Evolutionary conservation across 2,888 invertebrate genomes (phyloP).

Genomic region (Dorcus hopei): DNA sequence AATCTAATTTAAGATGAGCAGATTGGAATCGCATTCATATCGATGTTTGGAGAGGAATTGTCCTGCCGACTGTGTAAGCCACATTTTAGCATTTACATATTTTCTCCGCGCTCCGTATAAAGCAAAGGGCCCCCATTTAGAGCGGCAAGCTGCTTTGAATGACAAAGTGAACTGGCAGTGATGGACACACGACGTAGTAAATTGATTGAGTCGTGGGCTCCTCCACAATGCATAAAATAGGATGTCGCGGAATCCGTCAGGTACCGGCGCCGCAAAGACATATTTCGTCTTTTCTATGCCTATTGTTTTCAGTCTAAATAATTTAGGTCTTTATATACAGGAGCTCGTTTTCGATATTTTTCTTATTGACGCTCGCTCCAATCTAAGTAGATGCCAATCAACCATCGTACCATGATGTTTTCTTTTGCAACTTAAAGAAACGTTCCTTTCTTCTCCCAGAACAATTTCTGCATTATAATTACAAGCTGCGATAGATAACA

Average conservation of each 20-base stretch:
- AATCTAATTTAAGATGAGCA: background rate
- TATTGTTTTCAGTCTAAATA: conserved; percentile 4
- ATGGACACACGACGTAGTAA: conserved; percentile 1
- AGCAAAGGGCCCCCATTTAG: background rate
- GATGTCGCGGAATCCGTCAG: conserved; percentile 10
- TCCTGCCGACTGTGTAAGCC: background rate
- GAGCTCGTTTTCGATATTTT: too few relatives aligned
- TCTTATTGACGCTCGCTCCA: too few relatives aligned
- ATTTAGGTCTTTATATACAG: too few relatives aligned
- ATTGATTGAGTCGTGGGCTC: conserved; percentile 13
- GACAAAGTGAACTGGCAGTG: background rate
- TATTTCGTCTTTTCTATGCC: conserved; percentile 13
- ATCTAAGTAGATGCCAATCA: too few relatives aligned
- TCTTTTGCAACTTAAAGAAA: too few relatives aligned
- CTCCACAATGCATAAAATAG: conserved; percentile 9
- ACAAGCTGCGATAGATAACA: background rate
- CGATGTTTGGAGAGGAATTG: background rate
- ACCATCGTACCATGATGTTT: too few relatives aligned
- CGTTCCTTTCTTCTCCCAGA: too few relatives aligned
- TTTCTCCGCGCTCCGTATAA: background rate
- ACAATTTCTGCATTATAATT: too few relatives aligned
- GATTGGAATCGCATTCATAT: conserved; percentile 13
- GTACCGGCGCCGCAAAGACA: conserved; percentile 11
- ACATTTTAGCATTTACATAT: background rate
- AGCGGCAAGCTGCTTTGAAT: background rate